phyloP scores from a whole-genome alignment of 35 echinoderm and acorn worm genomes.

The Diadema setosum region DNA sequence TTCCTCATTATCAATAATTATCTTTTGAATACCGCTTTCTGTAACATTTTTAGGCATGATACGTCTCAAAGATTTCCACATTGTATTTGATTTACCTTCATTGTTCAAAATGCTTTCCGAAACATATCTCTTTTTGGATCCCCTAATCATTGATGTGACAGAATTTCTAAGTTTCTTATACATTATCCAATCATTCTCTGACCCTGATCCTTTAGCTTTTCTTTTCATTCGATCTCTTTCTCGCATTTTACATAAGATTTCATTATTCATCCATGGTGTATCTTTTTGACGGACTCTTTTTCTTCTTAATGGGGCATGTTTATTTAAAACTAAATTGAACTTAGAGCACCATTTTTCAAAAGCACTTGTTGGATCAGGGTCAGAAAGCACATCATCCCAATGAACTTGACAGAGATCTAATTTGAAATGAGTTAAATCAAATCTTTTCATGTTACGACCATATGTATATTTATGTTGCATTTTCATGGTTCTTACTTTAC shows the following conservation, averaged over 20 bases:
- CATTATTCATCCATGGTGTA: not conserved
- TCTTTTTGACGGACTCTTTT: not conserved
- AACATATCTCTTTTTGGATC: not conserved
- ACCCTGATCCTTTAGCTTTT: not conserved
- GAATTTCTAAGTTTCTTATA: not conserved
- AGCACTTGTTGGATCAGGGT: not conserved
- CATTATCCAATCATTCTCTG: not conserved
- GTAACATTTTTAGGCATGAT: not conserved
- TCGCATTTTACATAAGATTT: not conserved
- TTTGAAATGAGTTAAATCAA: not conserved
- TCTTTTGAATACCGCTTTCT: not conserved
- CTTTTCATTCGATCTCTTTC: not conserved
- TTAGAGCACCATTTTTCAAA: not conserved
- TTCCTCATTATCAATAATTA: not conserved
- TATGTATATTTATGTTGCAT: not conserved
- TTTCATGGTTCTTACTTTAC: not conserved
- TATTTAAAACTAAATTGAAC: not conserved
- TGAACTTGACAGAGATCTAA: not conserved
- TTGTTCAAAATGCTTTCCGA: not conserved
- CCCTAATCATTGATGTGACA: not conserved
- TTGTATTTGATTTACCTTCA: not conserved
- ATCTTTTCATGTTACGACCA: not conserved
- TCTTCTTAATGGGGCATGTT: not conserved
- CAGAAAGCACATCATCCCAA: not conserved
- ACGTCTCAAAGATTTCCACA: not conserved